These are phyloP conservation scores for Muscina levida DNA, from an alignment of 2,888 invertebrate species.

Conservation along the genomic window DNA sequence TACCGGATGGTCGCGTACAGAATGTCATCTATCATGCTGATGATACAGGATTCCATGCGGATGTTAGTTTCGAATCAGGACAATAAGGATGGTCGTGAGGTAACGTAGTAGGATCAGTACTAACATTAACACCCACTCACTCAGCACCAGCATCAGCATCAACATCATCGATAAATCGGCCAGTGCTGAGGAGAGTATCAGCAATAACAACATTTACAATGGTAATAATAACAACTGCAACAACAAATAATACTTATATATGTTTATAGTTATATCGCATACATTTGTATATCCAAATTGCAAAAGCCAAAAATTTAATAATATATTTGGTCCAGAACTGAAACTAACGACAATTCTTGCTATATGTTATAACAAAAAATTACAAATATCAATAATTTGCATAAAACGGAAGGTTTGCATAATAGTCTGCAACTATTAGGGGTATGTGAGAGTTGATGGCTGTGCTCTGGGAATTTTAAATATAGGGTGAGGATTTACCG, in stretches of 20 bases:
- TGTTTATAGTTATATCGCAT: too few relatives aligned
- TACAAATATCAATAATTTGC: slow-evolving; percentile 55
- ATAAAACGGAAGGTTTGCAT: slow-evolving; percentile 53
- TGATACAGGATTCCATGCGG: slow-evolving; percentile 88
- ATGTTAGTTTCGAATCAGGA: slow-evolving; percentile 84
- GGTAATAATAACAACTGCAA: background rate
- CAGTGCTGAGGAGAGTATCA: background rate
- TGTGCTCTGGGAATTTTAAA: too few relatives aligned
- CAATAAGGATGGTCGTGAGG: background rate
- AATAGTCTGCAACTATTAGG: background rate
- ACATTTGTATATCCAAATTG: slow-evolving; percentile 9
- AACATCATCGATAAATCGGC: background rate
- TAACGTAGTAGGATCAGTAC: background rate
- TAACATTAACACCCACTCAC: background rate
- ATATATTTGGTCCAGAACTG: slow-evolving; percentile 7
- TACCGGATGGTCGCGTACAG: slow-evolving; percentile 90
- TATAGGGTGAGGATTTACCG: too few relatives aligned
- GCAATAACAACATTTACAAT: background rate
- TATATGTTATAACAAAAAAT: slow-evolving; percentile 39
- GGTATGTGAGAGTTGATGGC: background rate
- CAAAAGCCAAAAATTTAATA: slow-evolving; percentile 1
- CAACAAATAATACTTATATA: background rate
- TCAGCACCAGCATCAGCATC: background rate
- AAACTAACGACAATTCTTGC: slow-evolving; percentile 35
- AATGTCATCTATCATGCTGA: slow-evolving; percentile 89